Base-by-base conservation (phyloP, 2,797 vertebrate genomes). In the Apogon hyalosoma region DNA sequence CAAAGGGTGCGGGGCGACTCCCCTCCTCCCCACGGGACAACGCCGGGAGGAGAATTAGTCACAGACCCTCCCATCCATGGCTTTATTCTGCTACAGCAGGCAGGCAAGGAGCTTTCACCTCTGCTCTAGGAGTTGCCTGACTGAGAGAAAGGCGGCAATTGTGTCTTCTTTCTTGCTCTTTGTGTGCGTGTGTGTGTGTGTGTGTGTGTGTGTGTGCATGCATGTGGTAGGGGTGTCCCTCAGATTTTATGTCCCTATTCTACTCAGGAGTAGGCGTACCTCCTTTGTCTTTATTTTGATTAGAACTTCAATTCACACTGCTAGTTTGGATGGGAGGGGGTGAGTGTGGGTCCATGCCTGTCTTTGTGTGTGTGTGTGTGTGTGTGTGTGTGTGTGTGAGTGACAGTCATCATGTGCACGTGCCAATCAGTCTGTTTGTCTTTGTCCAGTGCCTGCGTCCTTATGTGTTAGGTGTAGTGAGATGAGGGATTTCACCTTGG, bases 41-140 rank as follows among this genome's bases (percentile, higher is more conserved):
- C 78, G 41, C 88, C 86, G 88, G 88, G 85, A 87, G 92, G 89
- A 90, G 92, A 93, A 93, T 94, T 93, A 92, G 93, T 93, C 90
- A 92, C 91, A 92, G 90, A 86, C 90, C 91, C 92, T 93, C 92
- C 92, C 90, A 88, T 92, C 92, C 91, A 92, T 80, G 86, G 90
- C 90, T 94, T 94, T 92, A 93, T 94, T 91, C 89, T 80, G 69
- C 79, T 84, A 85, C 90, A 91, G 83, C 87, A 92, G 88, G 86
- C 90, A 72, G 84, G 80, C 83, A 76, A 80, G 79, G 79, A 73
- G 90, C 75, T 91, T 90, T 89, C 77, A 84, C 83, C 85, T 84
- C 76, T 70, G 70, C 82, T 87, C 87, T 87, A 67, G 57, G 76
- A 87, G 85, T 85, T 87, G 77, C 74, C 80, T 82, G 85, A 82